Percentiles rank a stretch among this genome's conserved stretches.
Conservation (phyloP, 2,888 invertebrate genomes). For the Habrosyne pyritoides region DNA sequence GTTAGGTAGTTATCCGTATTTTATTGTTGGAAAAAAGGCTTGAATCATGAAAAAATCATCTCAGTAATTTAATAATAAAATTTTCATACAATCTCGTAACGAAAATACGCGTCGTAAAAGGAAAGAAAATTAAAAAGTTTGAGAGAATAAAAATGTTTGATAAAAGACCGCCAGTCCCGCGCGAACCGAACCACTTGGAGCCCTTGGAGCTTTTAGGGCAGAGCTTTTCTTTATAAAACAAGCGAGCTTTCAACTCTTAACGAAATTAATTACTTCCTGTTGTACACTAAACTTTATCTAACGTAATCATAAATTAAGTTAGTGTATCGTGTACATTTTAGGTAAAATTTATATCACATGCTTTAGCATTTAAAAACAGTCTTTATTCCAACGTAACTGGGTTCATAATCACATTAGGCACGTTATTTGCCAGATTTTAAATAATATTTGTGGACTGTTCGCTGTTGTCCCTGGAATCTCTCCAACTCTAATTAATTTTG, state of each 20-base stretch:
- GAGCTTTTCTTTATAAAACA: conserved; percentile 21
- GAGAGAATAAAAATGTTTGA: conserved; percentile 2
- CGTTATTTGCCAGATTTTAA: not conserved
- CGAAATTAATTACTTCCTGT: conserved; percentile 30
- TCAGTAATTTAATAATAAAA: not conserved
- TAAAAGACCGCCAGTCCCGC: not conserved
- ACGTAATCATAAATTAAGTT: not conserved
- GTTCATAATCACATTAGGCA: not conserved
- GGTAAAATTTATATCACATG: not conserved
- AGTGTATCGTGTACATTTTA: not conserved
- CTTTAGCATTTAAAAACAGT: not conserved
- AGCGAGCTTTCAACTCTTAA: conserved; percentile 24
- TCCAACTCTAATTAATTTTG: conserved; percentile 3
- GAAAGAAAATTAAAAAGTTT: conserved; percentile 4
- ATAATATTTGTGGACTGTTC: not conserved
- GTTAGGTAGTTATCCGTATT: not conserved
- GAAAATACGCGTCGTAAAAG: not conserved
- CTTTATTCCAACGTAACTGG: not conserved
- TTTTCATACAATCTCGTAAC: conserved; percentile 1
- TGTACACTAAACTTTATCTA: conserved; percentile 6
- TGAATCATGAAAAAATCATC: not conserved
- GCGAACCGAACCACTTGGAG: conserved; percentile 3
- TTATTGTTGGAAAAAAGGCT: not conserved
- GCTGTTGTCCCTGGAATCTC: not conserved
- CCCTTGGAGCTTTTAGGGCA: conserved; percentile 11